These are phyloP conservation scores for Candoia aspera DNA, from an alignment of 2,113 vertebrate genomes.

Conservation along the genomic window DNA sequence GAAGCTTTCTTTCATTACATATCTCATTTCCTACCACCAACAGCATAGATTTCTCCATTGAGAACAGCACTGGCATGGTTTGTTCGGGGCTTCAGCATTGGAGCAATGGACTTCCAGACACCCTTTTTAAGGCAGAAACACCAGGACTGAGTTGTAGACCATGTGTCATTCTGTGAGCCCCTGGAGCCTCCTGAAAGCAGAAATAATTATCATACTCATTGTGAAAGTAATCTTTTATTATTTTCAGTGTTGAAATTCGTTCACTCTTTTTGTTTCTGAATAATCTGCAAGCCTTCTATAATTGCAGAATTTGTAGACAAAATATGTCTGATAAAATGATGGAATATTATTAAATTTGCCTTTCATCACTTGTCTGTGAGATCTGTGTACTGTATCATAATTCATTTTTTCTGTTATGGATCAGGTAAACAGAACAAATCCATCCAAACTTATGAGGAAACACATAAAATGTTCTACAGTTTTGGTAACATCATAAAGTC, in stretches of 20 bases:
- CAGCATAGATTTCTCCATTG: constrained; percentile 93
- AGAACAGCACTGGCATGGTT: constrained; percentile 88
- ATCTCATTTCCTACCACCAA: constrained; percentile 82
- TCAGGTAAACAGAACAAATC: background rate
- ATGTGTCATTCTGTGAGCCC: constrained; percentile 87
- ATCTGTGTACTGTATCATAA: background rate
- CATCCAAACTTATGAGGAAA: background rate
- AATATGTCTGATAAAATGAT: background rate
- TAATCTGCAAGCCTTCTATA: background rate
- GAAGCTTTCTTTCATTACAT: background rate
- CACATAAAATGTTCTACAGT: background rate
- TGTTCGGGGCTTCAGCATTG: constrained; percentile 91
- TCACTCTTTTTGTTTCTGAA: background rate
- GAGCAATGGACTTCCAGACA: constrained; percentile 83
- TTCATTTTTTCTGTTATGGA: background rate
- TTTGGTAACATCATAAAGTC: background rate
- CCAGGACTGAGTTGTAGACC: constrained; percentile 96
- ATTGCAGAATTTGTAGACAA: background rate
- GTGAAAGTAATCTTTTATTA: background rate
- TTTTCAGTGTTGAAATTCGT: background rate
- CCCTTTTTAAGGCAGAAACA: constrained; percentile 86
- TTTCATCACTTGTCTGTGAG: background rate
- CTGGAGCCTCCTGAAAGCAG: constrained; percentile 85
- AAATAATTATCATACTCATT: background rate
- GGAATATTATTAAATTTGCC: background rate